A percentile compares a stretch with the other conserved stretches of the same genome.
Conservation (phyloP, 2,797 vertebrate species). For the Falco biarmicus region DNA sequence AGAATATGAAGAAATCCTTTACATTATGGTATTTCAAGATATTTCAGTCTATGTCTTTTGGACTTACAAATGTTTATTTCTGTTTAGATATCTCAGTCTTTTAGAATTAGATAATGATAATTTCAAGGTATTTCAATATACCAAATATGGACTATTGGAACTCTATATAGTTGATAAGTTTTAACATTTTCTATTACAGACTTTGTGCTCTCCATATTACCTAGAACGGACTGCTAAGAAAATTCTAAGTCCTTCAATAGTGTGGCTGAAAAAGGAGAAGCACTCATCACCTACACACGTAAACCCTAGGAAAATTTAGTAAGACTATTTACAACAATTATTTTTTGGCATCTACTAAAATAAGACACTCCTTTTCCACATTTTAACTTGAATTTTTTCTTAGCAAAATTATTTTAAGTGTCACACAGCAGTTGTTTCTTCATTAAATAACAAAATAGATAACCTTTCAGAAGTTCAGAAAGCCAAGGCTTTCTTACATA, state of each 20-base stretch:
- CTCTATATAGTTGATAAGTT: neutral
- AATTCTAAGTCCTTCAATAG: neutral
- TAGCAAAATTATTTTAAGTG: neutral
- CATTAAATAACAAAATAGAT: neutral
- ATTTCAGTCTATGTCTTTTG: neutral
- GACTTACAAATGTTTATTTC: neutral
- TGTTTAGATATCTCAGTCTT: neutral
- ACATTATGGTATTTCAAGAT: neutral
- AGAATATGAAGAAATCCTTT: neutral
- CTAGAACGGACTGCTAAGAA: neutral
- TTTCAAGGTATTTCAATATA: neutral
- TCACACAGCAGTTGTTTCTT: neutral
- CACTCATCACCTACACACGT: neutral
- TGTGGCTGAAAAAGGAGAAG: neutral
- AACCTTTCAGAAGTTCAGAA: neutral
- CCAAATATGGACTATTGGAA: neutral
- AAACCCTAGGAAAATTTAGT: neutral
- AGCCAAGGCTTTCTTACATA: neutral
- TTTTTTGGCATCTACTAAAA: neutral
- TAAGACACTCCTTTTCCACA: fast-evolving
- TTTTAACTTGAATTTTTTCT: neutral
- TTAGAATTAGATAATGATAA: neutral
- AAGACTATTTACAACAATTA: neutral
- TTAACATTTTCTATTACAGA: neutral
- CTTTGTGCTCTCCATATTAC: too few relatives aligned